Base-by-base conservation (phyloP, 2,888 invertebrate species). In the Sphinx pinastri region DNA sequence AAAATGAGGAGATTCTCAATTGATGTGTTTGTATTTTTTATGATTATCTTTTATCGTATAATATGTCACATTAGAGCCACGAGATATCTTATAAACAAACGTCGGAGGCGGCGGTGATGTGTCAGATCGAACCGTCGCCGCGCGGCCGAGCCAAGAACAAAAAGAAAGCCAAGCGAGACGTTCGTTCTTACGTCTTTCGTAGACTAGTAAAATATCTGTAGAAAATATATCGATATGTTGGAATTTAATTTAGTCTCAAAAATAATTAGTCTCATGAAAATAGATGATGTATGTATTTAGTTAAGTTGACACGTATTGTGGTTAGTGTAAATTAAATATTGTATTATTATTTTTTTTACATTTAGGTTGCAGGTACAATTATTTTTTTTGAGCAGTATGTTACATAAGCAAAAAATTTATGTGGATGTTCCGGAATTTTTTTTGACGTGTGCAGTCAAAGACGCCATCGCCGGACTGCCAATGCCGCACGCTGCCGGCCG, bases 111-210 rank as follows among this genome's bases (percentile, higher is more conserved):
- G 88, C 84, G 11, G 88, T 92, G 19, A 87, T 86, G 87, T 93
- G 93, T 74, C 88, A 92, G 73, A 72, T 93, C 77, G 92, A 93
- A 70, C 91, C 91, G 0, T 73, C 92, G 66, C 90, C 90, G 0
- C 81, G 78, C 14, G 84, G 84, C 0, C 79, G 86, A 13, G 70
- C 76, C 71, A 90, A 87, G 77, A 82, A 74, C 71, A 92, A 88
- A 79, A 92, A 86, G 88, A 92, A 90, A 79, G 85, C 81, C 74
- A 92, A 98, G 97, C 89, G 95, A 95, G 74, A 89, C 96, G 78
- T 88, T 97, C 68, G 96, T 96, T 25, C 38, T 38, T 70, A 68
- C 49, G 49, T 74, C 67, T 70, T 69, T 52, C 69, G 54, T 60
- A 38, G 25, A n/a, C 38, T 69, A 38, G 12, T 67, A 25, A 51